phyloP scores from a whole-genome alignment of 2,888 invertebrate species.

The Uropetala carovei region DNA sequence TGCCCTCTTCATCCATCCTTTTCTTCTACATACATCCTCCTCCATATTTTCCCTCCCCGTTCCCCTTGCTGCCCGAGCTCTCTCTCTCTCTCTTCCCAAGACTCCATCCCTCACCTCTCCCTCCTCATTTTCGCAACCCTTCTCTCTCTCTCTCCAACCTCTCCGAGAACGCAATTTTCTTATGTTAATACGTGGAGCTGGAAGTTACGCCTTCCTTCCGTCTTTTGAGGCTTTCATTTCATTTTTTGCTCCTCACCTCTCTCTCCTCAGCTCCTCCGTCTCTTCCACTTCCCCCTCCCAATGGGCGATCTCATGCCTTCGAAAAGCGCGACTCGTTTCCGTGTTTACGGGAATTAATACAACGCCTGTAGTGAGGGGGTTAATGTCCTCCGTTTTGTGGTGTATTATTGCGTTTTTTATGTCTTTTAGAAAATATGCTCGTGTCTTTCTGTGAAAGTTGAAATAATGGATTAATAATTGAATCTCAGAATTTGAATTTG shows the following conservation, averaged over 20 bases:
- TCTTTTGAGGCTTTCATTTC: background rate
- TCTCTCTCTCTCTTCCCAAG: background rate
- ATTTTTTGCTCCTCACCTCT: background rate
- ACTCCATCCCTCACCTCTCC: background rate
- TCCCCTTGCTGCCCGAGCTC: background rate
- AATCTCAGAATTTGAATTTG: too few relatives aligned
- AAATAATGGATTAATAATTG: too few relatives aligned
- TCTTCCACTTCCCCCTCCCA: background rate
- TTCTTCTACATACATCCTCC: background rate
- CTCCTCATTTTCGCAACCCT: background rate
- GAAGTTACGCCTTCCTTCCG: background rate
- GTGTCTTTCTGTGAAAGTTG: background rate
- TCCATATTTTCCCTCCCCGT: background rate
- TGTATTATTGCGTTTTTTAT: too few relatives aligned
- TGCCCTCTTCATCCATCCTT: background rate
- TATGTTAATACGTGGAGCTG: slow-evolving; percentile 14
- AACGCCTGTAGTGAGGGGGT: too few relatives aligned
- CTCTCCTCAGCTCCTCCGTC: background rate
- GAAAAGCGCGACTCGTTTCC: background rate
- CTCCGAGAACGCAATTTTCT: slow-evolving; percentile 1
- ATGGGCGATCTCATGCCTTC: background rate
- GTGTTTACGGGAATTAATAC: too few relatives aligned
- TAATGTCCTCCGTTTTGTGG: too few relatives aligned
- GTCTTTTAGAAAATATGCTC: background rate
- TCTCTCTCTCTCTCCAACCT: background rate